Conservation (phyloP, 1,140 invertebrate species). For the Cotesia typhae region DNA sequence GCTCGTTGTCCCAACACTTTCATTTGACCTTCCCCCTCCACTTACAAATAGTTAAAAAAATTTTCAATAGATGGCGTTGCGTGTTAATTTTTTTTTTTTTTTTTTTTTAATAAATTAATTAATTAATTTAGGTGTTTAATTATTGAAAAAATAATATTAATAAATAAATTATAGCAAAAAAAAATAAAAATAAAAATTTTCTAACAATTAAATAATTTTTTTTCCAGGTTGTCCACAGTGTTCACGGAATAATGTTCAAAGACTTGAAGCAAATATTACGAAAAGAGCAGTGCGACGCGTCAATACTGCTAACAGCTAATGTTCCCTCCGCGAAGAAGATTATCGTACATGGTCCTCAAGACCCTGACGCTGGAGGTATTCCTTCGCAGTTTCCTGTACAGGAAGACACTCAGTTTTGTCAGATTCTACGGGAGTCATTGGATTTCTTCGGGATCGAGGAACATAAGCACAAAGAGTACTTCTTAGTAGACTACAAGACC, state of each 20-base stretch:
- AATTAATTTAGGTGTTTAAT: too few species aligned
- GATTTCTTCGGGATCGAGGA: slow-evolving; percentile 98
- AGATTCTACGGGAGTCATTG: slow-evolving; percentile 93
- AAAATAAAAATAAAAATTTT: too few species aligned
- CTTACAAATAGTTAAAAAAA: too few species aligned
- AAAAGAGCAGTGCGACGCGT: slow-evolving; percentile 99
- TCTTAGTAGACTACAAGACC: slow-evolving; percentile 97
- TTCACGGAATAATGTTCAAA: slow-evolving; percentile 99
- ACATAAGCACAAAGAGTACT: slow-evolving; percentile 87
- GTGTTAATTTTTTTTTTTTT: too few species aligned
- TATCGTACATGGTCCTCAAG: slow-evolving; percentile 93
- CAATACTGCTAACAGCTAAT: slow-evolving; percentile 96
- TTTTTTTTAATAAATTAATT: too few species aligned
- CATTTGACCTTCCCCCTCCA: too few species aligned
- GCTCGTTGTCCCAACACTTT: too few species aligned
- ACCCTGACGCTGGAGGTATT: slow-evolving; percentile 90
- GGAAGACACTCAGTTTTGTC: slow-evolving; percentile 98
- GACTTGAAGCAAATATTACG: slow-evolving; percentile 98
- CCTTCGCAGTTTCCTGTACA: slow-evolving; percentile 98
- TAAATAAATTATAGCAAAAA: too few species aligned
- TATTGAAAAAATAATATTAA: too few species aligned
- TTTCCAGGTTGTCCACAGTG: slow-evolving; percentile 87
- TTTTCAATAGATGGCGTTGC: too few species aligned
- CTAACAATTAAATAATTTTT: too few species aligned
- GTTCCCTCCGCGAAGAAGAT: slow-evolving; percentile 99